phyloP scores from a whole-genome alignment of 2,797 vertebrate species.

The Buceros bicornis region DNA sequence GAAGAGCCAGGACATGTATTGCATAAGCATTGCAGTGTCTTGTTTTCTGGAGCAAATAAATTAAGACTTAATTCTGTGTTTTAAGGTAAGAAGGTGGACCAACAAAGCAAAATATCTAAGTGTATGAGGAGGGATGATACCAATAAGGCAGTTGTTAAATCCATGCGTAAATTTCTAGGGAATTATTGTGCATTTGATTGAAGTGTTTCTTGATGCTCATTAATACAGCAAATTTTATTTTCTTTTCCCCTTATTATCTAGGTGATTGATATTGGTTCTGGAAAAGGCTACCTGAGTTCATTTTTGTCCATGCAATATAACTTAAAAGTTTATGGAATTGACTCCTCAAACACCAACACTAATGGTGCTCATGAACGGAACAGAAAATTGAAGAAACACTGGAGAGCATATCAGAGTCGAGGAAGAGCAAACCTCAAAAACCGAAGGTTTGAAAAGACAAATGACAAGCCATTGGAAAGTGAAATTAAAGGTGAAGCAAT shows the following conservation, averaged over 20 bases:
- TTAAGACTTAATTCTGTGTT: slow-evolving; percentile 1
- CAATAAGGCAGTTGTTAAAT: not conserved
- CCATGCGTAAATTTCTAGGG: not conserved
- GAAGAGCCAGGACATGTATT: not conserved
- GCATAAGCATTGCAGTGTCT: not conserved
- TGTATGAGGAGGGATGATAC: not conserved
- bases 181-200: not conserved
- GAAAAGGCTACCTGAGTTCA: slow-evolving; percentile 97
- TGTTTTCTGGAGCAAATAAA: not conserved
- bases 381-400: slow-evolving; percentile 95
- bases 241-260: slow-evolving; percentile 58
- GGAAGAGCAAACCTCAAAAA: slow-evolving; percentile 55
- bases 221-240: not conserved
- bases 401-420: slow-evolving; percentile 85
- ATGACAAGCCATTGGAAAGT: slow-evolving; percentile 47
- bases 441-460: slow-evolving; percentile 45
- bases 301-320: slow-evolving; percentile 92
- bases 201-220: not conserved
- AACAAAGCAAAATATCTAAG: not conserved
- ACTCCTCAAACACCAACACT: slow-evolving; percentile 93
- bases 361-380: slow-evolving; percentile 93
- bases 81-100: not conserved
- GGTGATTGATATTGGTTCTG: slow-evolving; percentile 96
- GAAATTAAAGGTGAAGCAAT: slow-evolving; percentile 48
- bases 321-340: slow-evolving; percentile 94